These are phyloP conservation scores for Cephalopachus bancanus DNA, from an alignment of 2,797 vertebrate genomes.

Conservation along the genomic window DNA sequence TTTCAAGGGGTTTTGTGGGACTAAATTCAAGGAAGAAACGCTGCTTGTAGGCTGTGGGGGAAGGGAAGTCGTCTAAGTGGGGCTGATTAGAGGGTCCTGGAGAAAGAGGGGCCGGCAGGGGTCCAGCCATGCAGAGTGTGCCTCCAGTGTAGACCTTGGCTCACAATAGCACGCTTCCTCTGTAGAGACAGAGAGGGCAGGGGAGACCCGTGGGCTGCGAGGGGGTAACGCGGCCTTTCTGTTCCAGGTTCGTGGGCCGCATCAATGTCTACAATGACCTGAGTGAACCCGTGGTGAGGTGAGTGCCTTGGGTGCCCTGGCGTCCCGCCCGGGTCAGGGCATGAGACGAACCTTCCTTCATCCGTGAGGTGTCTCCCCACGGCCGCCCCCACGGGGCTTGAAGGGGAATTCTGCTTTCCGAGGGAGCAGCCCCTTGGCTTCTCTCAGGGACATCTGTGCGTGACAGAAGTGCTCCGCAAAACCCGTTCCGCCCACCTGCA, in stretches of 20 bases:
- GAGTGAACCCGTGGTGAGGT: constrained; percentile 96
- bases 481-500: not conserved
- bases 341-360: no score
- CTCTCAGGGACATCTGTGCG: accelerated
- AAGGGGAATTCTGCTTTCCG: not conserved
- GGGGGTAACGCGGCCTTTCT: constrained; percentile 26
- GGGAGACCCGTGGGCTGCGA: accelerated
- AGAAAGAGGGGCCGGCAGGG: no score
- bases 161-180: not conserved
- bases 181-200: not conserved
- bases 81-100: not conserved
- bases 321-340: no score
- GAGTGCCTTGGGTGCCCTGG: constrained; percentile 36
- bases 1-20: not conserved
- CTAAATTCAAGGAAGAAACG: not conserved
- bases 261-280: constrained; percentile 96
- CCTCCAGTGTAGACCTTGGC: no score
- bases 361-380: no score
- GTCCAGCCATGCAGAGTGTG: no score
- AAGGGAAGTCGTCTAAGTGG: not conserved
- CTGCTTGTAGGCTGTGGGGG: not conserved
- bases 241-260: constrained; percentile 95
- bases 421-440: accelerated
- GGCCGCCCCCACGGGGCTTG: accelerated
- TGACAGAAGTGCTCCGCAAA: no score